These are phyloP conservation scores for Seladonia tumulorum DNA, from an alignment of 2,888 invertebrate species.

Conservation along the genomic window DNA sequence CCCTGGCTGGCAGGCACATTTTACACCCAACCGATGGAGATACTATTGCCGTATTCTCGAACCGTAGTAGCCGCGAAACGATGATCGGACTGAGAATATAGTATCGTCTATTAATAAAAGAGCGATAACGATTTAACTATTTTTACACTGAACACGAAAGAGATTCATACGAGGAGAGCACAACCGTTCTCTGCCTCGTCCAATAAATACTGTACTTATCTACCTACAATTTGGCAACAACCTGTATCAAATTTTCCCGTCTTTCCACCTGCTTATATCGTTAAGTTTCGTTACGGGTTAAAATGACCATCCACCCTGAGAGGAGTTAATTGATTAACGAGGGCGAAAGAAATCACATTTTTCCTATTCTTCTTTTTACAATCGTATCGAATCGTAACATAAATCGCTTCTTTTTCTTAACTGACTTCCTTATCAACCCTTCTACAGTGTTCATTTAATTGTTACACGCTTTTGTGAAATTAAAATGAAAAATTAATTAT, in stretches of 20 bases:
- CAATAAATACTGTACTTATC: slow-evolving; percentile 12
- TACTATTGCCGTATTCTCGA: not conserved
- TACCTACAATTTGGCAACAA: slow-evolving; percentile 16
- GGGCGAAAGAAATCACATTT: slow-evolving; percentile 37
- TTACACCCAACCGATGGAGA: slow-evolving; percentile 5
- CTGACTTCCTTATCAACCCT: not conserved
- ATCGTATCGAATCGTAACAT: not conserved
- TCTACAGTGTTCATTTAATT: too few relatives aligned
- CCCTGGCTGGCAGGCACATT: not conserved
- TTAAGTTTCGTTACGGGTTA: not conserved
- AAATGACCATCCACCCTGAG: slow-evolving; percentile 15
- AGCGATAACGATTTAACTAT: slow-evolving; percentile 8
- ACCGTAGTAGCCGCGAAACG: not conserved
- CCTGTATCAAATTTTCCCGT: not conserved
- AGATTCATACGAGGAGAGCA: not conserved
- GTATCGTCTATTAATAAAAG: slow-evolving; percentile 15
- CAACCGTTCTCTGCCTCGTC: not conserved
- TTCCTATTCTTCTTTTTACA: not conserved
- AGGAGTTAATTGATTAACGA: slow-evolving; percentile 23
- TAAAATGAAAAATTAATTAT: not conserved
- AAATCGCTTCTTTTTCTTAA: not conserved
- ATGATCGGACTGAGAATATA: not conserved
- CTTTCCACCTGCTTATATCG: not conserved
- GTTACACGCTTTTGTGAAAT: not conserved
- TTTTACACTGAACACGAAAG: slow-evolving; percentile 7